These are phyloP conservation scores for Gastrophysa polygoni DNA, from an alignment of 2,888 invertebrate species.

Conservation along the genomic window DNA sequence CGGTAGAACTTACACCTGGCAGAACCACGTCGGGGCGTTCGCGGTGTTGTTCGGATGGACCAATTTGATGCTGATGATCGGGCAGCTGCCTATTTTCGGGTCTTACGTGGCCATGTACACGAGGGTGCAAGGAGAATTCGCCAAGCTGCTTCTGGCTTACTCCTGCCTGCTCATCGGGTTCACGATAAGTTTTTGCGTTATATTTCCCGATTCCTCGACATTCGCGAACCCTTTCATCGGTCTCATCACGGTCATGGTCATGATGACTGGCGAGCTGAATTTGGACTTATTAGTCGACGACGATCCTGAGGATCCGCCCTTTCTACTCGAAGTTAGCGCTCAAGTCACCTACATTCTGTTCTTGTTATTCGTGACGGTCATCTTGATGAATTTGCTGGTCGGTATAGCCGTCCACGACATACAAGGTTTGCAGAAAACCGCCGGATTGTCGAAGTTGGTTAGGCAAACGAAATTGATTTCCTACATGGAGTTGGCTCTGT, in stretches of 20 bases:
- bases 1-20: slow-evolving; percentile 79
- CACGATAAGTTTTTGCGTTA: slow-evolving; percentile 86
- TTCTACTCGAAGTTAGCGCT: slow-evolving; percentile 78
- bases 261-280: slow-evolving; percentile 89
- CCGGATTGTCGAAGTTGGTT: slow-evolving; percentile 81
- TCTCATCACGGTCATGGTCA: slow-evolving; percentile 81
- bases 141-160: slow-evolving; percentile 84
- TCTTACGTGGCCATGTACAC: slow-evolving; percentile 92
- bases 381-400: slow-evolving; percentile 83
- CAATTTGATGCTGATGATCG: slow-evolving; percentile 89
- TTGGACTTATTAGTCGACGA: slow-evolving; percentile 77
- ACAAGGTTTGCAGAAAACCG: slow-evolving; percentile 83
- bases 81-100: slow-evolving; percentile 85
- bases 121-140: slow-evolving; percentile 85
- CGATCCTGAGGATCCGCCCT: slow-evolving; percentile 76
- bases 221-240: slow-evolving; percentile 86
- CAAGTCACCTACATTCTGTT: slow-evolving; percentile 83
- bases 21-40: slow-evolving; percentile 85
- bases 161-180: slow-evolving; percentile 85
- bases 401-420: slow-evolving; percentile 90
- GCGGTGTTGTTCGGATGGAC: slow-evolving; percentile 87
- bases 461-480: slow-evolving; percentile 86
- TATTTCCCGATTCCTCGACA: slow-evolving; percentile 81
- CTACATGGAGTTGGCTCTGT: slow-evolving; percentile 81
- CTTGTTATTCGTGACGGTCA: slow-evolving; percentile 82